Evolutionary conservation across 2,113 vertebrate species (phyloP).

Genomic region (Rhinoptilus africanus): DNA sequence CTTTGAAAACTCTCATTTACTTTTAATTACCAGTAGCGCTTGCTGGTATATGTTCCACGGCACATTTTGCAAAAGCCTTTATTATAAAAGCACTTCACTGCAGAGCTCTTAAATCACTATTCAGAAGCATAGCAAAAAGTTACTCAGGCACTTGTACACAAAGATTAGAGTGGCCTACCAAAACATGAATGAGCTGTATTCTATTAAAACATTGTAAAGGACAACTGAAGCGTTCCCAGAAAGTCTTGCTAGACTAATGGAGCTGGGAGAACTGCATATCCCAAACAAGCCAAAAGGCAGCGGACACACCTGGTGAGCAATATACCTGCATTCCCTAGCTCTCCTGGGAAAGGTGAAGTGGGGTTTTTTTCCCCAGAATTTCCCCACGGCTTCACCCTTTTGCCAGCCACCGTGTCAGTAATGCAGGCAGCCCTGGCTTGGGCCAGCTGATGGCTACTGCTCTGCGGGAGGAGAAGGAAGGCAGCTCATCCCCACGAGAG

Average conservation of each 20-base stretch:
- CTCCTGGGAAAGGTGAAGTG: not conserved
- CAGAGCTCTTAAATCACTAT: not conserved
- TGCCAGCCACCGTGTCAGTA: fast-evolving
- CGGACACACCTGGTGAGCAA: fast-evolving
- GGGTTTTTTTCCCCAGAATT: not conserved
- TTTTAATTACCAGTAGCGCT: not conserved
- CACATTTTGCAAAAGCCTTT: not conserved
- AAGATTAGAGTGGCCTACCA: not conserved
- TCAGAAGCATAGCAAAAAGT: not conserved
- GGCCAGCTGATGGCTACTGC: not conserved
- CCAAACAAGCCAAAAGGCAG: not conserved
- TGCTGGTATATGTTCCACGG: not conserved
- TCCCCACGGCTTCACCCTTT: not conserved
- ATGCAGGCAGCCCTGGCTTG: fast-evolving
- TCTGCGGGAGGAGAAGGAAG: not conserved
- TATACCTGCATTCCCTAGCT: not conserved
- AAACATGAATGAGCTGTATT: not conserved
- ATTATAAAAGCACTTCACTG: not conserved
- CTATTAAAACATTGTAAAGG: not conserved
- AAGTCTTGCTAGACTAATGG: not conserved
- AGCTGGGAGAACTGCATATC: fast-evolving
- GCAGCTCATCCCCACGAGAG: not conserved
- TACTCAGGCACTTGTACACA: not conserved
- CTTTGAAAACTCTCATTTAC: not conserved
- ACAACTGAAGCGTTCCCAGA: not conserved